Conservation (phyloP, 2,113 vertebrate genomes). For the Peucedramus taeniatus region DNA sequence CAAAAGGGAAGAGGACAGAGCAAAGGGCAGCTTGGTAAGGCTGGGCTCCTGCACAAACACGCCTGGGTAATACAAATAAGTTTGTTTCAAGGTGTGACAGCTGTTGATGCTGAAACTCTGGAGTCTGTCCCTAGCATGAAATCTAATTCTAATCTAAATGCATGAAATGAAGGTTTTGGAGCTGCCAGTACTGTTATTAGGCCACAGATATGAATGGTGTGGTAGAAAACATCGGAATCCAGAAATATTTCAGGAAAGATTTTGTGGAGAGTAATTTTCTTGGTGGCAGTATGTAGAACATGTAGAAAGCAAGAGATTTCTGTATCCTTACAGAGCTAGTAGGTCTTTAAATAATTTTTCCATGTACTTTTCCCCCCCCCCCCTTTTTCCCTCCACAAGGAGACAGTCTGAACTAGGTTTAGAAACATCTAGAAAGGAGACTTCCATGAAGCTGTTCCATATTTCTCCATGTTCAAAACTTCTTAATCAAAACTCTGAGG, state of each 20-base stretch:
- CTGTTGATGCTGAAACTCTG: not conserved
- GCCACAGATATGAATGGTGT: not conserved
- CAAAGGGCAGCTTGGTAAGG: not conserved
- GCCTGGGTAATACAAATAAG: not conserved
- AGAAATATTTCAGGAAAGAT: not conserved
- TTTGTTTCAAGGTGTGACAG: slow-evolving; percentile 24
- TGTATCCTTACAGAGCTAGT: not conserved
- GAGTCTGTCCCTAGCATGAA: slow-evolving; percentile 2
- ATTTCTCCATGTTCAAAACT: not conserved
- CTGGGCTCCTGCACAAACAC: not conserved
- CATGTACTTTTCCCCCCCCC: no score
- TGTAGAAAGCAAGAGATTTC: not conserved
- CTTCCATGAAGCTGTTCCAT: not conserved
- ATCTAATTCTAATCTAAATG: not conserved
- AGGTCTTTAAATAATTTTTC: not conserved
- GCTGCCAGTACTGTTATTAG: not conserved
- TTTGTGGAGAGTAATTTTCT: not conserved
- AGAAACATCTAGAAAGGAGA: not conserved
- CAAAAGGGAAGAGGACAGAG: not conserved
- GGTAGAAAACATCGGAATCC: not conserved
- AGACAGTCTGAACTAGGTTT: not conserved
- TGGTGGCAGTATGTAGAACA: not conserved
- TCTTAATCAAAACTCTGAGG: not conserved
- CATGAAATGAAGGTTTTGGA: slow-evolving; percentile 9
- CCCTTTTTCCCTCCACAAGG: fast-evolving